These are phyloP conservation scores for Premnoplex brunnescens DNA, from an alignment of 2,797 vertebrate genomes.

Conservation along the genomic window DNA sequence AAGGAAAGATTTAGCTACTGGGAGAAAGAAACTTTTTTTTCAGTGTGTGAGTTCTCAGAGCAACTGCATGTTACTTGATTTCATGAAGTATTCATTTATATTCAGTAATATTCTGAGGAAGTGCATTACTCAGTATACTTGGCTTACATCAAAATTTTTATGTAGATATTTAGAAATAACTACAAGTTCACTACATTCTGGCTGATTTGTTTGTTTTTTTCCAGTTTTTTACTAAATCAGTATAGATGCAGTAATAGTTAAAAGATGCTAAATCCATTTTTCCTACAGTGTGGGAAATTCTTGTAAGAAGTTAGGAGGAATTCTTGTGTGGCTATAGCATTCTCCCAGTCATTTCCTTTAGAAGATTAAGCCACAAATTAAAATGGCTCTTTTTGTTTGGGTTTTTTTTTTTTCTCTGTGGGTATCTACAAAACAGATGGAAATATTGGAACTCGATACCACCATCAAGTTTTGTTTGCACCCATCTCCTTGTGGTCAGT, in stretches of 20 bases:
- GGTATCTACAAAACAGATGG: neutral
- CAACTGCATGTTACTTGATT: neutral
- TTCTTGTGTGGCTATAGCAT: neutral
- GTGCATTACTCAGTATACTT: neutral
- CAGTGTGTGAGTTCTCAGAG: neutral
- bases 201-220: neutral
- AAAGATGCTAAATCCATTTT: neutral
- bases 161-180: neutral
- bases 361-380: neutral
- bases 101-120: neutral
- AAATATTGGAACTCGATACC: neutral
- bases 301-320: neutral
- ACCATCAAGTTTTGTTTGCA: neutral
- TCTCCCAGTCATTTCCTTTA: neutral
- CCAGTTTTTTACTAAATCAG: neutral
- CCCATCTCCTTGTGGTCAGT: neutral
- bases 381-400: neutral
- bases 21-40: neutral
- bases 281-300: neutral
- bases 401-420: accelerated
- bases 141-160: neutral
- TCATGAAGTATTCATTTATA: neutral
- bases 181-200: neutral
- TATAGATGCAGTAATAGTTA: neutral
- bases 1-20: neutral